These are phyloP conservation scores for Cyaniris semiargus DNA, from an alignment of 2,888 invertebrate species.

Conservation along the genomic window DNA sequence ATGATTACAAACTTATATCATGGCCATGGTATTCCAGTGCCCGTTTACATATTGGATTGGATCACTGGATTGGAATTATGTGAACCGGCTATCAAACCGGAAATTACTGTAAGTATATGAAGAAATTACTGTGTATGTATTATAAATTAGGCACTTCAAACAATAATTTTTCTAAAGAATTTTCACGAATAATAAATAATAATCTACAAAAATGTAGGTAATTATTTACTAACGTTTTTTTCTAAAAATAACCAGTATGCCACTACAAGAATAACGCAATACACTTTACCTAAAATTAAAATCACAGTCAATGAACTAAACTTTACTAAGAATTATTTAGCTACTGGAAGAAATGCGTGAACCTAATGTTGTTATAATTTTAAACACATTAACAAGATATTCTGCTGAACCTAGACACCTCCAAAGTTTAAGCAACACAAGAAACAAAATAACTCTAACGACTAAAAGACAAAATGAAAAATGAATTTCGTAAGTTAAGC, in stretches of 20 bases:
- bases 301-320: conserved; percentile 11
- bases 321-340: background rate
- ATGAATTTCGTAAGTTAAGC: background rate
- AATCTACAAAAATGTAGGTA: background rate
- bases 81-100: background rate
- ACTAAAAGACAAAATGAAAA: background rate
- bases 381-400: background rate
- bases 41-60: no score
- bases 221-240: background rate
- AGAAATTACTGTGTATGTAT: no score
- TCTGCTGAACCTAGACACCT: background rate
- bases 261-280: background rate
- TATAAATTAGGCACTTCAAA: background rate
- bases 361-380: background rate
- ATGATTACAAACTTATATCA: no score
- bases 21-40: no score
- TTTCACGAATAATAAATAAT: background rate
- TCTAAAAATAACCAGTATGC: background rate
- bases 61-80: no score
- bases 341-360: background rate
- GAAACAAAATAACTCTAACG: background rate
- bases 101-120: background rate
- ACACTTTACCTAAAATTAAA: conserved; percentile 10
- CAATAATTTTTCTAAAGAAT: background rate
- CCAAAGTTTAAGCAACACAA: background rate